Percentiles rank a stretch among this genome's conserved stretches.
Evolutionary conservation across 2,888 invertebrate genomes (phyloP).

Genomic region (Volucella bombylans): DNA sequence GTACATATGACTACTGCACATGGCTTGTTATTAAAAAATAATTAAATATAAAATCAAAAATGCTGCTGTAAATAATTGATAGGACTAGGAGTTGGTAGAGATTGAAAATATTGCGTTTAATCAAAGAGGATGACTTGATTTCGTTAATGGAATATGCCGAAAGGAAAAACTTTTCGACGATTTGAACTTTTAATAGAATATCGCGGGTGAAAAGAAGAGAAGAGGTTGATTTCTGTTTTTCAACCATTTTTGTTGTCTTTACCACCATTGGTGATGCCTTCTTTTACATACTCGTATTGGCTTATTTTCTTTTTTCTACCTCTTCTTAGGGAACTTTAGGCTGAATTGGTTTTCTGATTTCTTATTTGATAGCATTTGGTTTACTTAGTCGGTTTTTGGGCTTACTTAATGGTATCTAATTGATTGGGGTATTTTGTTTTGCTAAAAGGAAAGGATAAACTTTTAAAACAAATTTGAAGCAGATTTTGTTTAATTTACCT

Average conservation of each 20-base stretch:
- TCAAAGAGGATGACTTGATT: constrained; percentile 36
- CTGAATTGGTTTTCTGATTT: constrained; percentile 55
- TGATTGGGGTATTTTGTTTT: constrained; percentile 49
- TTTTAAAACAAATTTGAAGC: too few species aligned
- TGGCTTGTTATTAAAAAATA: constrained; percentile 66
- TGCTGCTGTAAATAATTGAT: constrained; percentile 29
- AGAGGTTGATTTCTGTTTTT: constrained; percentile 45
- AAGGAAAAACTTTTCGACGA: constrained; percentile 64
- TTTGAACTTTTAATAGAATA: constrained; percentile 59
- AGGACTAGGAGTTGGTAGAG: constrained; percentile 4
- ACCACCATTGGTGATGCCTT: not conserved
- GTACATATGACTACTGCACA: not conserved
- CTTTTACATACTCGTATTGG: not conserved
- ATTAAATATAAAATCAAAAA: constrained; percentile 71
- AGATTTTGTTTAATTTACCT: too few species aligned
- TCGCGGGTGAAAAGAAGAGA: not conserved
- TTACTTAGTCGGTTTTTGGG: constrained; percentile 53
- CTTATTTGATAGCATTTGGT: constrained; percentile 41
- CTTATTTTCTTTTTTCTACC: constrained; percentile 1
- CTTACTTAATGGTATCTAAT: constrained; percentile 55
- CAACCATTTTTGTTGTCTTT: constrained; percentile 38
- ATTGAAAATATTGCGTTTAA: too few species aligned
- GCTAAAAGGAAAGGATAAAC: too few species aligned
- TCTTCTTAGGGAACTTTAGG: constrained; percentile 30
- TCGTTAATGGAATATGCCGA: constrained; percentile 62